Evolutionary conservation across 1,140 invertebrate species (phyloP).

Genomic region (Pachypsylla venusta): DNA sequence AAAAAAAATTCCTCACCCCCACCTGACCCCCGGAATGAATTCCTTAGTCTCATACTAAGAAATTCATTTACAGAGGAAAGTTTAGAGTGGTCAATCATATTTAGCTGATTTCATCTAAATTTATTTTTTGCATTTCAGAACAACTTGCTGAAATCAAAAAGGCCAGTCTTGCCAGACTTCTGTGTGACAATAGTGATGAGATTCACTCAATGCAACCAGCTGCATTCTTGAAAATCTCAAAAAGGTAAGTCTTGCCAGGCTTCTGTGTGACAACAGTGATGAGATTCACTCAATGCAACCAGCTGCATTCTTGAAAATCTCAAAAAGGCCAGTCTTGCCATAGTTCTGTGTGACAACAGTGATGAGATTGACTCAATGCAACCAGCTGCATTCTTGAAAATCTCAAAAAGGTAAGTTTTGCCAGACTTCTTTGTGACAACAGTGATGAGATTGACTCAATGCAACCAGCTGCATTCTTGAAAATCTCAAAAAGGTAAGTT

Average conservation of each 20-base stretch:
- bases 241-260: conserved; percentile 52
- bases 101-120: too few relatives aligned
- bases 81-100: too few relatives aligned
- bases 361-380: conserved; percentile 60
- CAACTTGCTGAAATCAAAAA: conserved; percentile 78
- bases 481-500: conserved; percentile 42
- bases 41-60: too few relatives aligned
- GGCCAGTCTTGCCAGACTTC: conserved; percentile 56
- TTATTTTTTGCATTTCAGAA: too few relatives aligned
- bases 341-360: conserved; percentile 76
- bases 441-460: conserved; percentile 53
- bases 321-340: conserved; percentile 49
- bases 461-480: conserved; percentile 49
- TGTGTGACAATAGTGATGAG: conserved; percentile 76
- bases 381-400: conserved; percentile 41
- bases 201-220: conserved; percentile 54
- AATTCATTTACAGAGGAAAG: too few relatives aligned
- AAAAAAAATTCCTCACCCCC: too few relatives aligned
- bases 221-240: conserved; percentile 42
- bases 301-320: conserved; percentile 41
- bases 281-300: conserved; percentile 57
- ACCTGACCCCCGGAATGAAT: too few relatives aligned
- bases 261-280: conserved; percentile 79
- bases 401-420: conserved; percentile 48
- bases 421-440: conserved; percentile 77